phyloP scores from a whole-genome alignment of 2,888 invertebrate species.

The Chaetoderma sp. region DNA sequence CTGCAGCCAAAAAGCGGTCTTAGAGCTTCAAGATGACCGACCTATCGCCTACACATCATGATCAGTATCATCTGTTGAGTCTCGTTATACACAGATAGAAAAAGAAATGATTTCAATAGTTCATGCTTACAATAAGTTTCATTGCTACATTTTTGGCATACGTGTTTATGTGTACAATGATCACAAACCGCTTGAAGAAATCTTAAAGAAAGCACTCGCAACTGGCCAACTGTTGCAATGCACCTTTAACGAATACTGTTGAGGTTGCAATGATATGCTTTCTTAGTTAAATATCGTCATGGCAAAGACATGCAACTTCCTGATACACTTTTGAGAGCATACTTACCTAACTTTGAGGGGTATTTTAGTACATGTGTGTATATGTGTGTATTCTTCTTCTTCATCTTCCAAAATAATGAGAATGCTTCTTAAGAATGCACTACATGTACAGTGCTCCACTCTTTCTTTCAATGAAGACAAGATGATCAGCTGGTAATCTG shows the following conservation, averaged over 20 bases:
- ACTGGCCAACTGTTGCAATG: slow-evolving; percentile 18
- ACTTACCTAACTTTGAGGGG: slow-evolving; percentile 10
- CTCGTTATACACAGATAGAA: too few species aligned
- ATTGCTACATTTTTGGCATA: slow-evolving; percentile 41
- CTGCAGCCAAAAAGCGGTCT: slow-evolving; percentile 31
- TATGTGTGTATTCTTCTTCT: too few species aligned
- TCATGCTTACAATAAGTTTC: too few species aligned
- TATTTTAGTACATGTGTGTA: not conserved
- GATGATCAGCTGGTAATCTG: too few species aligned
- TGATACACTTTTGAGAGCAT: slow-evolving; percentile 18
- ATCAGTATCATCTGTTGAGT: slow-evolving; percentile 37
- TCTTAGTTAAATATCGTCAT: slow-evolving; percentile 18
- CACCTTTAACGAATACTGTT: slow-evolving; percentile 26
- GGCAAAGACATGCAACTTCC: slow-evolving; percentile 23
- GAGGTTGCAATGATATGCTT: slow-evolving; percentile 27
- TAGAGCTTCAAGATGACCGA: slow-evolving; percentile 35
- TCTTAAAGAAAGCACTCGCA: too few species aligned
- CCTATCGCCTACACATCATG: slow-evolving; percentile 39
- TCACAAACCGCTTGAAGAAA: too few species aligned
- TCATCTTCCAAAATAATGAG: too few species aligned
- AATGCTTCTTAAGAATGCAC: too few species aligned
- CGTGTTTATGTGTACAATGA: slow-evolving; percentile 32
- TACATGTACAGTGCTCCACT: too few species aligned
- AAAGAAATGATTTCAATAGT: too few species aligned
- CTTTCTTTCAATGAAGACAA: too few species aligned